These are phyloP conservation scores for Nematopogon swammerdamellus DNA, from an alignment of 2,888 invertebrate species.

Conservation along the genomic window DNA sequence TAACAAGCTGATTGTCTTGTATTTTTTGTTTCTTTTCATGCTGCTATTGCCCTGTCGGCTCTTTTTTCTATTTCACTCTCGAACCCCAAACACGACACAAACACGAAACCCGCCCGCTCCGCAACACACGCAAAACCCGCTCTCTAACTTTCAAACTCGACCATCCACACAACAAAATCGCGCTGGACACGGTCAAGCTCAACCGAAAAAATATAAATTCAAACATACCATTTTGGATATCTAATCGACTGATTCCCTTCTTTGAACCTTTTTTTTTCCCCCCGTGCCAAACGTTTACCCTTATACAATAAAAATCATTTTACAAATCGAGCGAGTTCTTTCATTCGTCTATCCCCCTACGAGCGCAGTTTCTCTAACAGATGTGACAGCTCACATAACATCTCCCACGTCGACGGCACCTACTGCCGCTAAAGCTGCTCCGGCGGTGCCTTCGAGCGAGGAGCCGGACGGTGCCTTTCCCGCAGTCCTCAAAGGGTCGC, in stretches of 20 bases:
- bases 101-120: not conserved
- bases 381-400: conserved; percentile 52
- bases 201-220: conserved; percentile 48
- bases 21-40: conserved; percentile 41
- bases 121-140: not conserved
- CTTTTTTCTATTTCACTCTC: conserved; percentile 18
- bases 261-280: conserved; percentile 18
- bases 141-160: conserved; percentile 18
- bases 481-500: conserved; percentile 69
- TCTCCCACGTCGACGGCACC: conserved; percentile 47
- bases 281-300: conserved; percentile 37
- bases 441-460: conserved; percentile 27
- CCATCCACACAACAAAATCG: conserved; percentile 41
- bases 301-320: conserved; percentile 18
- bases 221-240: conserved; percentile 49
- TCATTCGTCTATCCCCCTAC: not conserved
- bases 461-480: conserved; percentile 65
- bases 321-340: not conserved
- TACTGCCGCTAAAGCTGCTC: conserved; percentile 32
- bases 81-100: not conserved
- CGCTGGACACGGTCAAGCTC: conserved; percentile 46
- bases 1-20: conserved; percentile 40
- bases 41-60: conserved; percentile 48
- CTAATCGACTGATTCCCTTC: conserved; percentile 12
- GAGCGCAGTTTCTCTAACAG: conserved; percentile 54